Percentiles rank a stretch among this genome's conserved stretches.
Conservation (phyloP, 2,888 invertebrate species). For the Nomada lathburiana region DNA sequence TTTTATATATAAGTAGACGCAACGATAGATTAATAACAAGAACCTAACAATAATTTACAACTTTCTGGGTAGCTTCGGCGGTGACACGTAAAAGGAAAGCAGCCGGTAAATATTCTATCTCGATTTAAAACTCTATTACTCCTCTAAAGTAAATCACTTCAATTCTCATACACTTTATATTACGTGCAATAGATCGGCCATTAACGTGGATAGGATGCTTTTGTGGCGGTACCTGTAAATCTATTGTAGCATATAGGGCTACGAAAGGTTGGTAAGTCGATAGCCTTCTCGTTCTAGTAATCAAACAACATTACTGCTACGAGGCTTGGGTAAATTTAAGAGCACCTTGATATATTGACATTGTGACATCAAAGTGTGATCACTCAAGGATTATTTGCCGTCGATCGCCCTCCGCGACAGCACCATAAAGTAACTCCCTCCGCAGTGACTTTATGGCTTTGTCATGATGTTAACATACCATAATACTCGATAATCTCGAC, state of each 20-base stretch:
- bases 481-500: conserved; percentile 68
- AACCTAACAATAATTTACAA: too few species aligned
- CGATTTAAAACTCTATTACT: too few species aligned
- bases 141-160: too few species aligned
- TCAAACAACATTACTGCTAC: conserved; percentile 10
- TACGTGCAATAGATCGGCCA: too few species aligned
- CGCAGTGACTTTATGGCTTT: conserved; percentile 61
- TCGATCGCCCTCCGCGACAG: conserved; percentile 37
- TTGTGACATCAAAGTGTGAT: conserved; percentile 55
- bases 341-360: conserved; percentile 53
- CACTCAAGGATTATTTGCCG: conserved; percentile 63
- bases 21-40: too few species aligned
- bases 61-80: too few species aligned
- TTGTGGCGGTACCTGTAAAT: conserved; percentile 46
- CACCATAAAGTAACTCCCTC: conserved; percentile 61
- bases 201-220: too few species aligned
- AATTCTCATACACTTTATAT: too few species aligned
- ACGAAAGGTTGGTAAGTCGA: neutral
- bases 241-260: conserved; percentile 37
- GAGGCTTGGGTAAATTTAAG: conserved; percentile 37
- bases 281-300: neutral
- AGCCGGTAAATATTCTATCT: too few species aligned
- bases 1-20: too few species aligned
- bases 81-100: too few species aligned
- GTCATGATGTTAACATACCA: conserved; percentile 53